Conservation (phyloP, 1,140 invertebrate species). For the Venustaconcha ellipsiformis region DNA sequence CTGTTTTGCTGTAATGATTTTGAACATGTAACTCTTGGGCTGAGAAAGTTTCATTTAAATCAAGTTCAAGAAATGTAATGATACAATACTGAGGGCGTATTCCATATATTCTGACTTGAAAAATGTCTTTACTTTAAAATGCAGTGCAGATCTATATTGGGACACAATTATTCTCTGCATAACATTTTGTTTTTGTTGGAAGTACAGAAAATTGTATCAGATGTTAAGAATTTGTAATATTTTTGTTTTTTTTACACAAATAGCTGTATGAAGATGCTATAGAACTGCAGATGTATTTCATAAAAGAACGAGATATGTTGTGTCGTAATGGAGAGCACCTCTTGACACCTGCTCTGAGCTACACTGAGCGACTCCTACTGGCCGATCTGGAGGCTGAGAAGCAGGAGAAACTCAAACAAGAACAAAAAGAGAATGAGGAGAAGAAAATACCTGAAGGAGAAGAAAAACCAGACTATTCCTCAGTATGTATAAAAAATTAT, state of each 20-base stretch:
- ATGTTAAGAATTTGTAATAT: neutral
- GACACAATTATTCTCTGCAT: no score
- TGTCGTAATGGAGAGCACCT: slow-evolving; percentile 81
- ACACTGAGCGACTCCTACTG: slow-evolving; percentile 73
- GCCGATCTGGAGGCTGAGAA: slow-evolving; percentile 76
- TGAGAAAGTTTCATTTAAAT: no score
- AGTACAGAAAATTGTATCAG: no score
- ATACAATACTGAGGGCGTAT: no score
- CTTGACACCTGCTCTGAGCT: slow-evolving; percentile 87
- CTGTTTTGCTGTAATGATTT: no score
- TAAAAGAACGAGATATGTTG: slow-evolving; percentile 75
- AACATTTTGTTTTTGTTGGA: no score
- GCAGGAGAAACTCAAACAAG: slow-evolving; percentile 81
- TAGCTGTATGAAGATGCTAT: slow-evolving; percentile 95
- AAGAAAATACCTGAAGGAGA: slow-evolving; percentile 52
- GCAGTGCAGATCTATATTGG: no score
- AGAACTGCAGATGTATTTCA: slow-evolving; percentile 93
- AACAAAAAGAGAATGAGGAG: slow-evolving; percentile 81
- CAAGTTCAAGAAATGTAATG: no score
- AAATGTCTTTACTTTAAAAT: no score
- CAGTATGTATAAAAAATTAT: neutral
- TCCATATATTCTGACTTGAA: no score
- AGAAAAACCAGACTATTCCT: slow-evolving; percentile 6
- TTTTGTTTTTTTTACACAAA: slow-evolving; percentile 3
- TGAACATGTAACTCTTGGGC: no score